phyloP scores from a whole-genome alignment of 1,140 invertebrate genomes.

The Phenacoccus solenopsis region DNA sequence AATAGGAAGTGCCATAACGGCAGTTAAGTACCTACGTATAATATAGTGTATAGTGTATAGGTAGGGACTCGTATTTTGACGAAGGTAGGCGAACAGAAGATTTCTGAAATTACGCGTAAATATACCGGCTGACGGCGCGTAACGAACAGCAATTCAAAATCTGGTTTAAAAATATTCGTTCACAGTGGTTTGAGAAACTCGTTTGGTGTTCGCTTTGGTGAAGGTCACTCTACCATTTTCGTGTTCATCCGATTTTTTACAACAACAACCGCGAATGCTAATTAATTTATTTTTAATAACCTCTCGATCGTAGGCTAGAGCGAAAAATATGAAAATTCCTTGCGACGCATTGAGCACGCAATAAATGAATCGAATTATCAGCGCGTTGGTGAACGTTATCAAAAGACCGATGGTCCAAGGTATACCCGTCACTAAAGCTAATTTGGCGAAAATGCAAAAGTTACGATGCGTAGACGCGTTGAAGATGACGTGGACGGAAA shows the following conservation, averaged over 20 bases:
- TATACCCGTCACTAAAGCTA: constrained; percentile 42
- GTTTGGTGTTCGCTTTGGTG: too few relatives aligned
- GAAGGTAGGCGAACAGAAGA: too few relatives aligned
- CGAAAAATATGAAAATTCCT: constrained; percentile 45
- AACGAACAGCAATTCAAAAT: too few relatives aligned
- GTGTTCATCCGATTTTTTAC: background rate
- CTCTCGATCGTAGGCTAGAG: constrained; percentile 39
- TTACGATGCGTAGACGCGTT: constrained; percentile 32
- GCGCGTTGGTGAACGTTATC: constrained; percentile 35
- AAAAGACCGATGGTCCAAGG: constrained; percentile 41
- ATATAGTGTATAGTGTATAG: too few relatives aligned
- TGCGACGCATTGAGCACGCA: constrained; percentile 43
- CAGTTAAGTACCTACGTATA: too few relatives aligned
- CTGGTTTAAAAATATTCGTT: too few relatives aligned
- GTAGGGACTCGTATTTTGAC: too few relatives aligned
- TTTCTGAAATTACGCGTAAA: too few relatives aligned
- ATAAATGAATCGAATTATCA: constrained; percentile 39
- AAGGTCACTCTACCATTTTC: background rate
- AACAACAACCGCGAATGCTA: background rate
- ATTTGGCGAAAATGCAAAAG: constrained; percentile 42
- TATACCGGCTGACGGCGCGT: too few relatives aligned
- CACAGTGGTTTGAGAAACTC: too few relatives aligned
- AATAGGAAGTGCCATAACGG: too few relatives aligned
- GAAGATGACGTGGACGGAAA: constrained; percentile 19
- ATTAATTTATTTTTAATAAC: background rate